phyloP scores from a whole-genome alignment of 2,797 vertebrate genomes.

The Protonibea diacanthus region DNA sequence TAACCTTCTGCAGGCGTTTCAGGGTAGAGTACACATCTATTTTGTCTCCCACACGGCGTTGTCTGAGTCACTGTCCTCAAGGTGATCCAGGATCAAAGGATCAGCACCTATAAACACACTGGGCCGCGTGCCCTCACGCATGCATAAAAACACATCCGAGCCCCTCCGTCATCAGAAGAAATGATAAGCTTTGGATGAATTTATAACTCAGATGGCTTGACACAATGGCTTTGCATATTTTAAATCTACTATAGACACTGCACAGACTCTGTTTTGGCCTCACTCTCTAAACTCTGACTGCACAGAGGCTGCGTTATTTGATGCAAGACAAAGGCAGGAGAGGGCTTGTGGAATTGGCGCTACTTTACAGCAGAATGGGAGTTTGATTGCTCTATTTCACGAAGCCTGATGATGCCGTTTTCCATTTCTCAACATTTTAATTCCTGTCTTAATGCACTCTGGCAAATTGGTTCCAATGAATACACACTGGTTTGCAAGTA shows the following conservation, averaged over 20 bases:
- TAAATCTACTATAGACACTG: constrained; percentile 7
- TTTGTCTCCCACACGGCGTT: constrained; percentile 25
- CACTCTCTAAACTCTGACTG: constrained; percentile 29
- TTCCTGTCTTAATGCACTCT: constrained; percentile 72
- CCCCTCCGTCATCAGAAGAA: constrained; percentile 45
- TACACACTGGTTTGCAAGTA: constrained; percentile 56
- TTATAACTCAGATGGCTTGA: constrained; percentile 44
- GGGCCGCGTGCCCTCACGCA: constrained; percentile 23
- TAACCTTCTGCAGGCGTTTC: constrained; percentile 37
- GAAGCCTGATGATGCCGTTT: constrained; percentile 62
- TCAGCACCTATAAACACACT: constrained; percentile 42
- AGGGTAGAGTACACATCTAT: constrained; percentile 33
- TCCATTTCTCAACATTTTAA: constrained; percentile 75
- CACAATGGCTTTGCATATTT: constrained; percentile 47
- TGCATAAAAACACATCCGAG: constrained; percentile 35
- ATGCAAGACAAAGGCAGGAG: constrained; percentile 54
- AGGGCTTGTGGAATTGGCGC: constrained; percentile 46
- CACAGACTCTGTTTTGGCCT: constrained; percentile 11
- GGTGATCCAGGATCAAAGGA: constrained; percentile 66
- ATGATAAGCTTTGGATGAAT: constrained; percentile 60
- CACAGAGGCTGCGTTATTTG: constrained; percentile 29
- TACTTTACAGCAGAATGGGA: constrained; percentile 65
- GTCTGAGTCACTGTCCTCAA: constrained; percentile 60
- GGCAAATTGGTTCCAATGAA: constrained; percentile 75
- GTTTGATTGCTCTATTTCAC: constrained; percentile 75